phyloP scores from a whole-genome alignment of 1,140 invertebrate genomes.

The Bombyx mandarina region DNA sequence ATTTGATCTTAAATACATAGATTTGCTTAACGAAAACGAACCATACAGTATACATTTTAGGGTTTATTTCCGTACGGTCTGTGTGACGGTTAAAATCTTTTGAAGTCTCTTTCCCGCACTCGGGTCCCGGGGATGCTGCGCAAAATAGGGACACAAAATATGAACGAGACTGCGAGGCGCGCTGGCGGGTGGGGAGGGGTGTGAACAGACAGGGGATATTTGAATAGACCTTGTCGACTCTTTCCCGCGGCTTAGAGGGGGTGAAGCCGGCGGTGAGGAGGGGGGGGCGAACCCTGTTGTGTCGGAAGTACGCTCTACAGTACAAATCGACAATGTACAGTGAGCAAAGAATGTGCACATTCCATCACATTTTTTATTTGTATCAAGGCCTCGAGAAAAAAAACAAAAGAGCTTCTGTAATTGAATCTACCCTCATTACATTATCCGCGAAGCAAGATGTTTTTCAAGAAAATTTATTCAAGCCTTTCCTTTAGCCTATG shows the following conservation, averaged over 20 bases:
- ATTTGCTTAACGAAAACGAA: slow-evolving; percentile 11
- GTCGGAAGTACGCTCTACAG: slow-evolving; percentile 40
- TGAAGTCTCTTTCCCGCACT: slow-evolving; percentile 48
- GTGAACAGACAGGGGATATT: slow-evolving; percentile 64
- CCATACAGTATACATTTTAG: slow-evolving; percentile 14
- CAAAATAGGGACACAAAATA: slow-evolving; percentile 69
- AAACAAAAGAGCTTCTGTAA: slow-evolving; percentile 56
- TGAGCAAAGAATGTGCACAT: slow-evolving; percentile 56
- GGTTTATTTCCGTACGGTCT: slow-evolving; percentile 16
- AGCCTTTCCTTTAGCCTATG: slow-evolving; percentile 19
- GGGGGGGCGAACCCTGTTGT: slow-evolving; percentile 24
- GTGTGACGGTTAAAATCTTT: slow-evolving; percentile 29
- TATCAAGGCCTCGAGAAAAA: slow-evolving; percentile 41
- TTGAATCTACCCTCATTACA: slow-evolving; percentile 65
- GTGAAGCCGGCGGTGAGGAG: slow-evolving; percentile 18
- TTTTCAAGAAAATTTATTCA: slow-evolving; percentile 36
- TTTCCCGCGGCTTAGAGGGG: slow-evolving; percentile 33
- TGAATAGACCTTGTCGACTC: slow-evolving; percentile 62
- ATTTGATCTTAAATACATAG: slow-evolving; percentile 25
- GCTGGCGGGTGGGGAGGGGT: slow-evolving; percentile 57
- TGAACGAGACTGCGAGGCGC: slow-evolving; percentile 72
- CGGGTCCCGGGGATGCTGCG: slow-evolving; percentile 71
- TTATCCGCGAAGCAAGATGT: slow-evolving; percentile 58
- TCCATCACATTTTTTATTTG: slow-evolving; percentile 52
- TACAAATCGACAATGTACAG: slow-evolving; percentile 62